A percentile compares a stretch with the other conserved stretches of the same genome.
Conservation (phyloP, 2,113 vertebrate species). For the Grantiella picta region DNA sequence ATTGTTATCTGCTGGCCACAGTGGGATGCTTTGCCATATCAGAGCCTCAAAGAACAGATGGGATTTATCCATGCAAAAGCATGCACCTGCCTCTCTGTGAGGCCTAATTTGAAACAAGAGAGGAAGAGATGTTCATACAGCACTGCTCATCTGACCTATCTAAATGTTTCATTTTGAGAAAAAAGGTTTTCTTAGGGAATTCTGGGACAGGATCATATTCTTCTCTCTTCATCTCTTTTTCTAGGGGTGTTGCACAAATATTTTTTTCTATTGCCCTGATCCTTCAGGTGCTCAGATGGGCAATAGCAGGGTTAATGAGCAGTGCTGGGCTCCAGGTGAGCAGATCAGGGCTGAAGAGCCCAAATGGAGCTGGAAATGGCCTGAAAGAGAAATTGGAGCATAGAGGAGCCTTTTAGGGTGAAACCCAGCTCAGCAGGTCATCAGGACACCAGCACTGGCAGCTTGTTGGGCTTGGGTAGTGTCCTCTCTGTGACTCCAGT, state of each 20-base stretch:
- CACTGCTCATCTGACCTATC: background rate
- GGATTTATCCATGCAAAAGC: background rate
- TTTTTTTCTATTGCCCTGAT: background rate
- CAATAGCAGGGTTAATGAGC: background rate
- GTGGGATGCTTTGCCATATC: background rate
- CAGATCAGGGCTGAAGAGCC: background rate
- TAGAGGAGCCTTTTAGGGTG: background rate
- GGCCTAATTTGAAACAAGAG: background rate
- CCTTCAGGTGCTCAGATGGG: background rate
- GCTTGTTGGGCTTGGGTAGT: background rate
- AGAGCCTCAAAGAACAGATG: background rate
- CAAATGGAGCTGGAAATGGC: background rate
- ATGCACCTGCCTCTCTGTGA: background rate
- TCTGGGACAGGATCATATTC: background rate
- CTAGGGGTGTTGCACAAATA: fast-evolving
- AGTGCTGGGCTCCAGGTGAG: background rate
- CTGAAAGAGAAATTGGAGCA: background rate
- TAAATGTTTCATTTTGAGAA: background rate
- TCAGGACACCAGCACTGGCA: background rate
- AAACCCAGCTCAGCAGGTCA: background rate
- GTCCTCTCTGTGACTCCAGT: background rate
- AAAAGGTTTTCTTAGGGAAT: background rate
- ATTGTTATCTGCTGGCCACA: background rate
- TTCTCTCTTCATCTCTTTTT: background rate
- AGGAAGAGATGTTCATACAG: background rate